Evolutionary conservation across 2,797 vertebrate genomes (phyloP).

Genomic region (Oreochromis grahami): DNA sequence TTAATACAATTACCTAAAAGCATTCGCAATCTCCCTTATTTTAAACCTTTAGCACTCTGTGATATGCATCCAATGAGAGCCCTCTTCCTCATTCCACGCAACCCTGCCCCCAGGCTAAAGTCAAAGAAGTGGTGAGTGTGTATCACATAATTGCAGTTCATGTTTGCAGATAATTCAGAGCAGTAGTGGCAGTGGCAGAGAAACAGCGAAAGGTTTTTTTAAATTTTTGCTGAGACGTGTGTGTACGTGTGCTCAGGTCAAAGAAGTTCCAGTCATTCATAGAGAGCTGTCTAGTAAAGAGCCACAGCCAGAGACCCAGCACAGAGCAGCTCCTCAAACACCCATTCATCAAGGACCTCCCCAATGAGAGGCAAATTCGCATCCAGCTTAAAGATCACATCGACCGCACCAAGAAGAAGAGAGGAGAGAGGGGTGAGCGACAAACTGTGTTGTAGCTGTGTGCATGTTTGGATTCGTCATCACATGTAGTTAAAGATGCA

Average conservation of each 20-base stretch:
- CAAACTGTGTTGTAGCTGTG: background rate
- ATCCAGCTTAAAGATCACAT: conserved; percentile 97
- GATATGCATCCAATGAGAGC: conserved; percentile 97
- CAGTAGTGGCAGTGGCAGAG: background rate
- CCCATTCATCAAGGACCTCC: conserved; percentile 87
- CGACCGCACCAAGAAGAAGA: conserved; percentile 93
- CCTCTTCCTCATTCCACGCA: conserved; percentile 92
- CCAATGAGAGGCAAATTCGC: conserved; percentile 90
- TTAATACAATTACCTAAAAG: background rate
- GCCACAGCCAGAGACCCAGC: conserved; percentile 86
- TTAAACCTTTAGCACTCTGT: conserved; percentile 81
- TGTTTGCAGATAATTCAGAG: background rate
- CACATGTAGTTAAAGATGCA: background rate
- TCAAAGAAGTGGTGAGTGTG: conserved; percentile 94
- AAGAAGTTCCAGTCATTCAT: conserved; percentile 97
- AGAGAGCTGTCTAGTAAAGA: conserved; percentile 93
- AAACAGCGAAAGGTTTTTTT: fast-evolving
- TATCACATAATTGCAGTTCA: background rate
- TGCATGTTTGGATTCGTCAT: background rate
- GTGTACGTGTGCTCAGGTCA: conserved; percentile 75
- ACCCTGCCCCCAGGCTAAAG: conserved; percentile 89
- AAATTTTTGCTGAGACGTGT: background rate
- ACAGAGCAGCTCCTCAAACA: conserved; percentile 92
- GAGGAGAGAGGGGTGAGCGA: conserved; percentile 87
- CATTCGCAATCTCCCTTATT: background rate